Percentiles rank a stretch among this genome's conserved stretches.
These are phyloP conservation scores for Plusia festucae DNA, from an alignment of 2,888 invertebrate species.

Conservation along the genomic window DNA sequence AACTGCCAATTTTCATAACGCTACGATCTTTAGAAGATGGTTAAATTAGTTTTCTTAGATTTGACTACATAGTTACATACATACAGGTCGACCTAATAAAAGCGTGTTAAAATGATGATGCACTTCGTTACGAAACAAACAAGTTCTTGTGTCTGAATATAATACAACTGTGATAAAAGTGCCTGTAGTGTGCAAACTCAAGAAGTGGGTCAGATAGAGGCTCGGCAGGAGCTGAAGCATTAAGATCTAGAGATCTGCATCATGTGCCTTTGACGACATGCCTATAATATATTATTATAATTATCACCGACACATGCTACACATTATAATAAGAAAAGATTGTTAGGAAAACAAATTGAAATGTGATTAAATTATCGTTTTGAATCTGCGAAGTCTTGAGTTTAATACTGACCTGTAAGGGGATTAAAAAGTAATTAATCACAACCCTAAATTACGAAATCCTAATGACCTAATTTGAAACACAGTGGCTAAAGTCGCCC, in stretches of 20 bases:
- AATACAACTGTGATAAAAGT: not conserved
- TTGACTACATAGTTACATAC: no score
- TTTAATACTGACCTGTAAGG: not conserved
- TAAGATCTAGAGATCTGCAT: not conserved
- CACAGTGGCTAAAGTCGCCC: constrained; percentile 1
- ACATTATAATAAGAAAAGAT: no score
- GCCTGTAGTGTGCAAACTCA: not conserved
- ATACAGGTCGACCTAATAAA: no score
- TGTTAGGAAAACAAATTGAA: not conserved
- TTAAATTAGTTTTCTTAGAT: no score
- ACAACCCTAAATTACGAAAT: not conserved
- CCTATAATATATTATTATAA: no score
- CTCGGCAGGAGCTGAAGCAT: not conserved
- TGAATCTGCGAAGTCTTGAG: not conserved
- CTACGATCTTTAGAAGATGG: no score
- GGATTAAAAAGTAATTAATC: constrained; percentile 1
- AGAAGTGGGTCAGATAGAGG: not conserved
- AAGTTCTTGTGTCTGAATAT: not conserved
- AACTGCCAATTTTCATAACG: no score
- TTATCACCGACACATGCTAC: no score
- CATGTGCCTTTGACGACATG: not conserved
- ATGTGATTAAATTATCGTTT: not conserved
- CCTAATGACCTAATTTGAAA: not conserved
- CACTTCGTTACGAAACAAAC: not conserved
- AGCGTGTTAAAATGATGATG: not conserved